Conservation (phyloP, 2,797 vertebrate genomes). For the Pseudochaenichthys georgianus region DNA sequence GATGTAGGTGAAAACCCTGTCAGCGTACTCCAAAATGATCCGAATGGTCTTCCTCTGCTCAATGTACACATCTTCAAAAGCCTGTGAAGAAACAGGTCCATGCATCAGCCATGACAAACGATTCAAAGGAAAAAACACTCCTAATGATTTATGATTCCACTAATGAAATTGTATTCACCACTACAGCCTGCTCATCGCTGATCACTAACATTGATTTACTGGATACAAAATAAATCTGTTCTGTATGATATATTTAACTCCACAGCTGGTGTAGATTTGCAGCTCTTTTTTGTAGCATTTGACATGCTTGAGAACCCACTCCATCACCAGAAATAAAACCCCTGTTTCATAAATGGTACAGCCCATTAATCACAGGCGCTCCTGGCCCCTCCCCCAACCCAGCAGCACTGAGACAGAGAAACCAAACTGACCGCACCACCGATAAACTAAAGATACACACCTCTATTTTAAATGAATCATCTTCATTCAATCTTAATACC, state of each 20-base stretch:
- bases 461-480: neutral
- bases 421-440: slow-evolving; percentile 7
- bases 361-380: slow-evolving; percentile 70
- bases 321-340: slow-evolving; percentile 64
- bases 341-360: slow-evolving; percentile 62
- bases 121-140: neutral
- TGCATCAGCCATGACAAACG: slow-evolving; percentile 10
- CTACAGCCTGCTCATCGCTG: slow-evolving; percentile 14
- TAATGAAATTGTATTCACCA: slow-evolving; percentile 43
- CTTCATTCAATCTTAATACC: neutral
- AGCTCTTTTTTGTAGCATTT: slow-evolving; percentile 58
- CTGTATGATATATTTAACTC: slow-evolving; percentile 19
- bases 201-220: slow-evolving; percentile 41
- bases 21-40: slow-evolving; percentile 94
- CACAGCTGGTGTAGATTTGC: slow-evolving; percentile 12
- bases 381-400: slow-evolving; percentile 28
- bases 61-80: slow-evolving; percentile 99
- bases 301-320: slow-evolving; percentile 50
- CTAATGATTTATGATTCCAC: slow-evolving; percentile 37
- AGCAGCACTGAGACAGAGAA: slow-evolving; percentile 15
- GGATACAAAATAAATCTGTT: neutral
- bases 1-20: slow-evolving; percentile 99
- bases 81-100: slow-evolving; percentile 79
- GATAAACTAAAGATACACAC: slow-evolving; percentile 8
- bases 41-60: slow-evolving; percentile 96